Base-by-base conservation (phyloP, 2,888 invertebrate genomes). In the Drosophila rellima region DNA sequence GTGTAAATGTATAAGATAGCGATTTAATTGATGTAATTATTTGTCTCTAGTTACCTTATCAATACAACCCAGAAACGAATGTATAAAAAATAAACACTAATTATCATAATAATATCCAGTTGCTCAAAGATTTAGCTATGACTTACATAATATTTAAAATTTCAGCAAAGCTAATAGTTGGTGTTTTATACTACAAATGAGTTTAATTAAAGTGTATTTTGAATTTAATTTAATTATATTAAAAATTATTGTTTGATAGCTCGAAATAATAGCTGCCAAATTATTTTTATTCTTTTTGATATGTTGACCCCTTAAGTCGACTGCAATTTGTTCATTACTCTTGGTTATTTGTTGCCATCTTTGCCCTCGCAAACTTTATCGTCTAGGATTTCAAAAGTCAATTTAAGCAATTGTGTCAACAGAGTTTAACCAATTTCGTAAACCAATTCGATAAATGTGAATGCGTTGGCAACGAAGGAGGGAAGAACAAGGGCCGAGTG, bases 351-450 rank as follows among this genome's bases (percentile, higher is more conserved):
- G 51, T 56, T 71, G 61, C 33, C 50, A 45, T 68, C 56, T 50
- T 35, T 51, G 51, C 8, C 29, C 42, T 37, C 7, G 45, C 44
- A 50, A 70, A 78, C 69, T 78, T 75, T 81, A 74, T 72, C 65
- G 51, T 66, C 56, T 62, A 71, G 42, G 52, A 80, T 74, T 84
- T 74, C 77, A 71, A 82, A 89, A 88, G 88, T 88, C 84, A 84
- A 89, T 84, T 88, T 80, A 77, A 66, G 57, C 88, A 84, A 84
- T 88, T 84, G 90, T 79, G 63, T 70, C 88, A 89, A 82, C 74
- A 75, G 71, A 79, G 66, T 78, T 90, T 77, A 80, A 85, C 78
- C 90, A 90, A 82, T 88, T 85, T 88, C 72, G 81, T 77, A 86
- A 83, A 44, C 82, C 89, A 88, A 89, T 83, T 75, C 82, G 64